Evolutionary conservation across 2,888 invertebrate genomes (phyloP), one percentile per base, ranked within the genome.

Genomic region (Eledona agricola): DNA sequence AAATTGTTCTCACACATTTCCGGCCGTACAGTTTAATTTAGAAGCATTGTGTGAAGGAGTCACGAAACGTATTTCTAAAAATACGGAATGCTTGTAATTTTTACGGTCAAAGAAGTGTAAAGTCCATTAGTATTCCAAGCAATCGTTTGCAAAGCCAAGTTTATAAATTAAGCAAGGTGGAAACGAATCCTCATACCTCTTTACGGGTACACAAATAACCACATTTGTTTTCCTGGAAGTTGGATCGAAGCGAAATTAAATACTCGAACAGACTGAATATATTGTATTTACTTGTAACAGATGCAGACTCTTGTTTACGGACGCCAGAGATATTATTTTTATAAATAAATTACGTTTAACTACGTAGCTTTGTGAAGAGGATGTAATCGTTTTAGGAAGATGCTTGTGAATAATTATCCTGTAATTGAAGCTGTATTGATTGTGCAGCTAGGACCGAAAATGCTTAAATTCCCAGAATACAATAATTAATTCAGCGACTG

Each of bases 371-470:
- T 22, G 29, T 22, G 12, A 31, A 31, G 31, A 31, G 31, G 31
- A 42, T 20, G 15, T 42, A 42, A 42, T 42, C 42, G 13, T 31
- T 31, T 42, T 20, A 31, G 31, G 42, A 9, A 42, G 42, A 29
- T 31, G 42, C 31, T 42, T 42, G 34, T 34, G 34, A 46, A 46
- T 34, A 46, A 34, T 46, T 46, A n/a, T n/a, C n/a, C 29, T 7
- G 25, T 46, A 46, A 35, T 26, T 35, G 43, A 32, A 42, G 29
- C 42, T 29, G 20, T 19, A 29, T 29, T 42, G 10, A 42, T 42
- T 29, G n/a, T n/a, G n/a, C n/a, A n/a, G n/a, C n/a, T n/a, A n/a
- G n/a, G n/a, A n/a, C n/a, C n/a, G n/a, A n/a, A n/a, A n/a, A n/a
- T n/a, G n/a, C n/a, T n/a, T n/a, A n/a, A 26, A 38, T 38, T 26